Base-by-base conservation (phyloP, 1,140 invertebrate genomes). In the Caenorhabditis remanei region DNA sequence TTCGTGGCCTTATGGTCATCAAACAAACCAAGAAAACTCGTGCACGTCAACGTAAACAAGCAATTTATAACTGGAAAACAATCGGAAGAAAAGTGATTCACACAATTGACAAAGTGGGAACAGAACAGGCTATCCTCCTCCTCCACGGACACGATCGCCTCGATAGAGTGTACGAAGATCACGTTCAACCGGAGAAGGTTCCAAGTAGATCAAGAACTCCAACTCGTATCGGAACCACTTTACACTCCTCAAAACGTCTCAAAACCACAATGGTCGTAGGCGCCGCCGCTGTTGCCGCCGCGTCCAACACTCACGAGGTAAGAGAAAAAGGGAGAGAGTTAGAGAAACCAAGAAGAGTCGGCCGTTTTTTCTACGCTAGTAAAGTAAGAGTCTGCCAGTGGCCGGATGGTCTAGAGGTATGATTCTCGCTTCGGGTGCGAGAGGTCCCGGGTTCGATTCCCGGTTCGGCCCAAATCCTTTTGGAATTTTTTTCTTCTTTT, bases 21-120 rank as follows among this genome's bases (percentile, higher is more conserved):
- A 99, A 99, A 94, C 96, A 96, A 87, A 98, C 98, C 93, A 96
- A 95, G 89, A 99, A 98, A 93, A 99, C 97, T 0, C 95, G 96
- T 90, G 98, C 98, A 1, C 96, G 96, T 93, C 97, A 99, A 93
- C 94, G 97, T 86, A 99, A 99, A 93, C 96, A 96, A n/a, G 97
- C 98, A 24, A 95, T 99, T 0, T 94, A 95, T 67, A 98, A 99
- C 93, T 99, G 98, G 98, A 99, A 99, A 95, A 88, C 87, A 14
- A 85, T 88, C 14, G 97, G 97, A 89, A 90, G 90, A 84, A 86
- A 89, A 85, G 86, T 90, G 19, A 90, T 90, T 32, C 86, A 89
- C 21, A 85, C 88, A 41, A 85, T 90, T 46, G 83, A 89, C 58
- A 89, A 87, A 79, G 65, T 90, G 9, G 89, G 89, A 24, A 79